Conservation (phyloP, 1,140 invertebrate species). For the Hydropsyche tenuis region DNA sequence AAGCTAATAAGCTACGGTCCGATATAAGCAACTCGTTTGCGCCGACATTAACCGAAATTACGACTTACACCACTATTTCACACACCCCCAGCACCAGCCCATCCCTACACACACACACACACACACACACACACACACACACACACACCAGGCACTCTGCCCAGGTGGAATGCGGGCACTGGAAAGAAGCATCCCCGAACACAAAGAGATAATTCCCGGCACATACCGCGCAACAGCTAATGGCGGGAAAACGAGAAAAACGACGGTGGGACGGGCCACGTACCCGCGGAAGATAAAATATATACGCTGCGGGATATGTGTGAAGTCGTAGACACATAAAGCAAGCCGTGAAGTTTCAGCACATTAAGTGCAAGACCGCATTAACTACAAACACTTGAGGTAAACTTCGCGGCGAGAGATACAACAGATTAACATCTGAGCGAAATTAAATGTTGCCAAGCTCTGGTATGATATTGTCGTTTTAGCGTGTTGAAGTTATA, state of each 20-base stretch:
- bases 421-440: conserved; percentile 34
- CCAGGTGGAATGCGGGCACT: too few species aligned
- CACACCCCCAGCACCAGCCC: too few species aligned
- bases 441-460: conserved; percentile 30
- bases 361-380: conserved; percentile 38
- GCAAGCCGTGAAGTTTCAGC: conserved; percentile 35
- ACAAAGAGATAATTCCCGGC: background rate
- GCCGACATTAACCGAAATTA: too few species aligned
- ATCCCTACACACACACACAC: too few species aligned
- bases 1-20: too few species aligned
- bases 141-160: too few species aligned
- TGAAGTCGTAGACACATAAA: conserved; percentile 31
- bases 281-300: background rate
- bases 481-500: too few species aligned
- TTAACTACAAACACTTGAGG: conserved; percentile 38
- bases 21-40: too few species aligned
- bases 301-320: background rate
- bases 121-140: too few species aligned
- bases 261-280: background rate
- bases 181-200: background rate
- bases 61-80: too few species aligned
- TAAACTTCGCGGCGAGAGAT: conserved; percentile 29
- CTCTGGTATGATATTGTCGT: background rate
- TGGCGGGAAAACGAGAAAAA: conserved; percentile 12
- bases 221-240: conserved; percentile 1